These are phyloP conservation scores for Caenorhabditis afra DNA, from an alignment of 2,888 invertebrate genomes.

Conservation along the genomic window DNA sequence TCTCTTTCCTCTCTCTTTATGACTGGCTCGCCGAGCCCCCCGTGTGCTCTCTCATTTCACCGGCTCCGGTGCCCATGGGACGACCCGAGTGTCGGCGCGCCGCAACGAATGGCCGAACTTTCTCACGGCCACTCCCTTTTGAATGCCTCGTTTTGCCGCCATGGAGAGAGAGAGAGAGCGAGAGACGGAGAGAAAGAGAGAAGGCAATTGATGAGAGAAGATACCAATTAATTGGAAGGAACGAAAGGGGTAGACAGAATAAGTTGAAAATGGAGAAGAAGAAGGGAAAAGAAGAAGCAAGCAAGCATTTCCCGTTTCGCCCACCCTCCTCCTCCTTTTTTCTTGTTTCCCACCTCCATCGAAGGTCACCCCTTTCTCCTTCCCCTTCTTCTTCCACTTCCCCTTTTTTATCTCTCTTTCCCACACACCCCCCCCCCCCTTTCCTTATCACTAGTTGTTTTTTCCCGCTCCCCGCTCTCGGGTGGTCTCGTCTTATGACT, in stretches of 20 bases:
- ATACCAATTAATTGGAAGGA: constrained; percentile 29
- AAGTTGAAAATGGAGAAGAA: constrained; percentile 15
- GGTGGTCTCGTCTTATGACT: constrained; percentile 15
- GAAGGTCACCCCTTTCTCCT: constrained; percentile 29
- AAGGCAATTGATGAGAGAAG: not conserved
- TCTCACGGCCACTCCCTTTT: constrained; percentile 11
- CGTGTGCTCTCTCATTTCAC: not conserved
- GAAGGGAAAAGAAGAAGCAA: too few species aligned
- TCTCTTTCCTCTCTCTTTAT: constrained; percentile 19
- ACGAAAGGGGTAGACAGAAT: not conserved
- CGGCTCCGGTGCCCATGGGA: too few species aligned
- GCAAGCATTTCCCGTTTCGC: constrained; percentile 9
- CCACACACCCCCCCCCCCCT: not conserved
- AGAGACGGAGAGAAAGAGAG: constrained; percentile 1
- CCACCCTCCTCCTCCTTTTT: too few species aligned
- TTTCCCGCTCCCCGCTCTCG: not conserved
- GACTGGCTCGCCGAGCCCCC: not conserved
- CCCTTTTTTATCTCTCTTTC: constrained; percentile 4
- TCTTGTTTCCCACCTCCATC: constrained; percentile 3
- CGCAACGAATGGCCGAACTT: too few species aligned
- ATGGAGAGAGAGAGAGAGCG: constrained; percentile 4
- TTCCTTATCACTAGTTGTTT: constrained; percentile 21
- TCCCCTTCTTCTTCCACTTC: not conserved
- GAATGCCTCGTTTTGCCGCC: constrained; percentile 3
- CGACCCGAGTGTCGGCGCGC: too few species aligned